phyloP scores from a whole-genome alignment of 2,797 vertebrate species.

The Lepilemur ruficaudatus region DNA sequence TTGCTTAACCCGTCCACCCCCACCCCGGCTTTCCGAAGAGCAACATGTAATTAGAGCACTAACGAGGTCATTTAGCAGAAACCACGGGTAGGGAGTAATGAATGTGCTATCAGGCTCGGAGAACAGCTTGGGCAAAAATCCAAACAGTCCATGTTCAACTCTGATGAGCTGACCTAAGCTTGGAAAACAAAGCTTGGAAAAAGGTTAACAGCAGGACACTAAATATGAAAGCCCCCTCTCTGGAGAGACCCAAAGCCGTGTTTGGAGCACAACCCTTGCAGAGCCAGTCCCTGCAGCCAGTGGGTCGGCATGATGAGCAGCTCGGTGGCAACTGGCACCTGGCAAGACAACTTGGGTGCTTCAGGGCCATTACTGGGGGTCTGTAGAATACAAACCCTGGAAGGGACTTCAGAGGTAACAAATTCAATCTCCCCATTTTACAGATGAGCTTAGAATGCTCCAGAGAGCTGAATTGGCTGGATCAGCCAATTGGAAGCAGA shows the following conservation, averaged over 20 bases:
- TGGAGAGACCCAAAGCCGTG: neutral
- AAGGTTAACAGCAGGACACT: constrained; percentile 71
- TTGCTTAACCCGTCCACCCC: constrained; percentile 70
- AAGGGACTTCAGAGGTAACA: neutral
- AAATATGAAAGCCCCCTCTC: constrained; percentile 25
- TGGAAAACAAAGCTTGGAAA: constrained; percentile 71
- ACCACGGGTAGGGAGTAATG: constrained; percentile 80
- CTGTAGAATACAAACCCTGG: neutral
- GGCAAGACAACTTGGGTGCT: neutral
- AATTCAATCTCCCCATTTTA: neutral
- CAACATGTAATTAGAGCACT: constrained; percentile 81
- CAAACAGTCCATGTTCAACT: constrained; percentile 76
- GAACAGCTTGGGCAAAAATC: constrained; percentile 79
- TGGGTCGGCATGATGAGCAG: neutral
- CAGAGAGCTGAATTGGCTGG: neutral
- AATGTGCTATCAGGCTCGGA: constrained; percentile 78
- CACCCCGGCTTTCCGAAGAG: constrained; percentile 75
- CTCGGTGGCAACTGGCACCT: neutral
- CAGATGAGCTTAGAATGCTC: neutral
- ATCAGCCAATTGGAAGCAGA: neutral
- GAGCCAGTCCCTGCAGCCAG: neutral
- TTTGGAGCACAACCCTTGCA: neutral
- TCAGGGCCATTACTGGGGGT: neutral
- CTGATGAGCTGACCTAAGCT: constrained; percentile 73
- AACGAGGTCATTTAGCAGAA: constrained; percentile 81